phyloP scores from a whole-genome alignment of 2,797 vertebrate species.

The Enteromius unitaeniatus region DNA sequence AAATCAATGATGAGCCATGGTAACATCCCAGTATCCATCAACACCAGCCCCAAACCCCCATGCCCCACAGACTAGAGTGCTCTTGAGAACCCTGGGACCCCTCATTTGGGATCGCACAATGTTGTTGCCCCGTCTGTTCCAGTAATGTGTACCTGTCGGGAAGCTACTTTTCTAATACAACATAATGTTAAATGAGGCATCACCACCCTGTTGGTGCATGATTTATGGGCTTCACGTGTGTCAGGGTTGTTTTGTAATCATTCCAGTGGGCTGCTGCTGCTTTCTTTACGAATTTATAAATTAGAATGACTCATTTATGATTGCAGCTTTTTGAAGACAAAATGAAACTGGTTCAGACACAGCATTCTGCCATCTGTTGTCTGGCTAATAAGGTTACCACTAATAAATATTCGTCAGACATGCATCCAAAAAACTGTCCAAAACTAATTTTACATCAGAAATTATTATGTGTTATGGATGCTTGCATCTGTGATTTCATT shows the following conservation, averaged over 20 bases:
- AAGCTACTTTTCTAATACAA: slow-evolving; percentile 31
- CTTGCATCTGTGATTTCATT: neutral
- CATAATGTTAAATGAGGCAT: slow-evolving; percentile 16
- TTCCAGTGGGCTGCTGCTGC: slow-evolving; percentile 33
- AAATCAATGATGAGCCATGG: slow-evolving; percentile 59
- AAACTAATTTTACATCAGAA: neutral
- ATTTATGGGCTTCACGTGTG: slow-evolving; percentile 41
- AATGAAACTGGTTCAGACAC: slow-evolving; percentile 38
- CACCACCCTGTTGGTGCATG: slow-evolving; percentile 20
- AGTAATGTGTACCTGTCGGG: slow-evolving; percentile 9
- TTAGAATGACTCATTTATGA: slow-evolving; percentile 54
- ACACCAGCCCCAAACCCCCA: slow-evolving; percentile 27
- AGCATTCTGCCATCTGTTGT: slow-evolving; percentile 32
- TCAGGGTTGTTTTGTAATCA: slow-evolving; percentile 48
- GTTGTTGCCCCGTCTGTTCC: slow-evolving; percentile 29
- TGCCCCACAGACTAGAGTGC: slow-evolving; percentile 25
- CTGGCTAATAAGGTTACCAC: slow-evolving; percentile 6
- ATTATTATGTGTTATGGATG: neutral
- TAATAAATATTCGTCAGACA: neutral
- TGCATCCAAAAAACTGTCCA: neutral
- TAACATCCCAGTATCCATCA: slow-evolving; percentile 58
- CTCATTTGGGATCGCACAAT: slow-evolving; percentile 38
- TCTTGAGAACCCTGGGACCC: slow-evolving; percentile 37
- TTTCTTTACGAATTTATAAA: slow-evolving; percentile 40
- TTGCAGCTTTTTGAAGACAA: slow-evolving; percentile 40